Evolutionary conservation across 1,140 invertebrate genomes (phyloP).

Genomic region (Eumaeus atala): DNA sequence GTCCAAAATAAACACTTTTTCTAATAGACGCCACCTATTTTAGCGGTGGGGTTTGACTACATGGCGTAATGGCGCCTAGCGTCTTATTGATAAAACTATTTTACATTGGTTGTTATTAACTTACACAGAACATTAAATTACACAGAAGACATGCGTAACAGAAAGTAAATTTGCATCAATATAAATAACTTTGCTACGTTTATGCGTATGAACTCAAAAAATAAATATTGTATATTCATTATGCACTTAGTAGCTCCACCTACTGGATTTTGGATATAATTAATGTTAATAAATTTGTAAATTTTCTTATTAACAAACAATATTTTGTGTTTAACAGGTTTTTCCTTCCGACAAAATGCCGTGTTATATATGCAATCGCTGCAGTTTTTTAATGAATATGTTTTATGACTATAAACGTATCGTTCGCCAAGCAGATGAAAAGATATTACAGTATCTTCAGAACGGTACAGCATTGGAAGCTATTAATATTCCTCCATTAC

Average conservation of each 20-base stretch:
- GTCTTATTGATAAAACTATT: slow-evolving; percentile 18
- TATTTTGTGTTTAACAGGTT: slow-evolving; percentile 71
- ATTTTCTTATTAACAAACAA: slow-evolving; percentile 13
- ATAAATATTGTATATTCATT: background rate
- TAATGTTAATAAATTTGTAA: slow-evolving; percentile 12
- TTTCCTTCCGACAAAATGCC: slow-evolving; percentile 84
- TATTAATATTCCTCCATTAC: slow-evolving; percentile 54
- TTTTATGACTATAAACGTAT: slow-evolving; percentile 84
- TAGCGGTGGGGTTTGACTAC: slow-evolving; percentile 27
- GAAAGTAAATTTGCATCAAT: too few species aligned
- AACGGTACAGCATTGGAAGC: slow-evolving; percentile 77
- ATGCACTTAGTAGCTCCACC: slow-evolving; percentile 36
- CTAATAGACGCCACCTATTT: slow-evolving; percentile 38
- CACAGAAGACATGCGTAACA: background rate
- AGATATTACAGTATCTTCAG: slow-evolving; percentile 78
- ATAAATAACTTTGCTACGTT: too few species aligned
- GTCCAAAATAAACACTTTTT: background rate
- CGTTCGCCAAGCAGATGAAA: slow-evolving; percentile 82
- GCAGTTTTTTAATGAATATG: slow-evolving; percentile 79
- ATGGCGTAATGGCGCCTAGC: slow-evolving; percentile 40
- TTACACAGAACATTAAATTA: too few species aligned
- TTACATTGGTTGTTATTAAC: background rate
- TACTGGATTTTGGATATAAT: slow-evolving; percentile 28
- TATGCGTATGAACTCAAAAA: too few species aligned
- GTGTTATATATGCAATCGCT: slow-evolving; percentile 79